A percentile compares a stretch with the other conserved stretches of the same genome.
These are phyloP conservation scores for Heterocephalus glaber DNA, from an alignment of 2,113 vertebrate genomes.

Conservation along the genomic window DNA sequence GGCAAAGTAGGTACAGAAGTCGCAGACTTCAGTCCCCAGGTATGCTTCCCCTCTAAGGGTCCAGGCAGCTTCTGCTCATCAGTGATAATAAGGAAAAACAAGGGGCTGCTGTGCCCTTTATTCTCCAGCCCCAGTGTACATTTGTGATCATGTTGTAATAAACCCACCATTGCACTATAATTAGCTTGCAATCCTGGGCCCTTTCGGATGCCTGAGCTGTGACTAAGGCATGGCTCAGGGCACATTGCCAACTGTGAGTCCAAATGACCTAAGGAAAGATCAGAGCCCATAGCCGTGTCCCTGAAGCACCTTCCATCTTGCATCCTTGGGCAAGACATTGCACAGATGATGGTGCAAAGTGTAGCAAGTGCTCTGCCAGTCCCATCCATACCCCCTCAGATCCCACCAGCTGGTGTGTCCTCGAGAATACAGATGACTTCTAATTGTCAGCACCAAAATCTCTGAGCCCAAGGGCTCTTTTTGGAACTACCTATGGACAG, in stretches of 20 bases:
- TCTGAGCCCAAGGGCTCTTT: neutral
- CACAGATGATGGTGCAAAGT: neutral
- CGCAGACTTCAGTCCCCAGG: neutral
- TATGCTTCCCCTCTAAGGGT: accelerated
- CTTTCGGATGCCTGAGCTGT: neutral
- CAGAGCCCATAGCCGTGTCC: neutral
- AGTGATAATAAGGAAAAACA: neutral
- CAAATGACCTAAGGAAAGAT: neutral
- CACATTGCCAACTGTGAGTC: neutral
- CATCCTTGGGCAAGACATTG: neutral
- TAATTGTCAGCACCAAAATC: neutral
- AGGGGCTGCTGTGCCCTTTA: neutral
- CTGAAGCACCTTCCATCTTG: neutral
- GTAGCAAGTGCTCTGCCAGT: neutral
- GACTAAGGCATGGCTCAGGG: neutral
- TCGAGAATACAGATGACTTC: neutral
- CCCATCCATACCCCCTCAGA: neutral
- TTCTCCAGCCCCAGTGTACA: neutral
- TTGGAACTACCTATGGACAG: neutral
- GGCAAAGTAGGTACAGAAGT: neutral
- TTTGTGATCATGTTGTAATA: neutral
- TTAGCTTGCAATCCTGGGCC: neutral
- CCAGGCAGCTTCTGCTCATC: neutral
- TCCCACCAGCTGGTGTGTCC: neutral
- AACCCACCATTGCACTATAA: neutral